Evolutionary conservation across 2,797 vertebrate genomes (phyloP).

Genomic region (Channa striata): DNA sequence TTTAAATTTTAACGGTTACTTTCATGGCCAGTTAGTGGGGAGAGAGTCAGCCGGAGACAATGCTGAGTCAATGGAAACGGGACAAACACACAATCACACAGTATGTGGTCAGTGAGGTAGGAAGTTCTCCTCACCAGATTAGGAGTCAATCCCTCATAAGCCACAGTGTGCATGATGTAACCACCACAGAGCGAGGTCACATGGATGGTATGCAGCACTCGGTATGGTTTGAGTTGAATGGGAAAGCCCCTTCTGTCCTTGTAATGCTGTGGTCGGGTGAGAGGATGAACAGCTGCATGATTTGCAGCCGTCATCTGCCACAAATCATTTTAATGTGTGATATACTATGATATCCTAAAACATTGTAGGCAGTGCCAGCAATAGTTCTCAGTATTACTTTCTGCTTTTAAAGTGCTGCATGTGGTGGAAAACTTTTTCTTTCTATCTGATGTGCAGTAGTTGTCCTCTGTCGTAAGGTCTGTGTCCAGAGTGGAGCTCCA

Average conservation of each 20-base stretch:
- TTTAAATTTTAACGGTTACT: neutral
- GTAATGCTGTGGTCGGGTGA: conserved; percentile 46
- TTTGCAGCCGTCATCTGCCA: conserved; percentile 25
- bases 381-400: neutral
- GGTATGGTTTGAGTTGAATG: conserved; percentile 23
- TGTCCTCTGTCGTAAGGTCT: neutral
- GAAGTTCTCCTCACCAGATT: conserved; percentile 70
- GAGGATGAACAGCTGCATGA: conserved; percentile 62
- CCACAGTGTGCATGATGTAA: conserved; percentile 73
- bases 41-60: conserved; percentile 17
- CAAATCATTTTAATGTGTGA: conserved; percentile 36
- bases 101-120: conserved; percentile 48
- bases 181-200: conserved; percentile 64
- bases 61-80: conserved; percentile 42
- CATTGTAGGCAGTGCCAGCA: neutral
- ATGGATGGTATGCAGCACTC: conserved; percentile 46
- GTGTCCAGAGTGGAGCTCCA: conserved; percentile 3
- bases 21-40: conserved; percentile 14
- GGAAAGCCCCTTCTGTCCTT: conserved; percentile 66
- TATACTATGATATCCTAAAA: neutral
- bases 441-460: neutral
- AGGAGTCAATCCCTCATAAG: conserved; percentile 71
- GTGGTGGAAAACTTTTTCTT: neutral
- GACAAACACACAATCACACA: conserved; percentile 26
- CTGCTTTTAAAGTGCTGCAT: neutral